Evolutionary conservation across 2,113 vertebrate genomes (phyloP).

Genomic region (Neolamprologus devosi): DNA sequence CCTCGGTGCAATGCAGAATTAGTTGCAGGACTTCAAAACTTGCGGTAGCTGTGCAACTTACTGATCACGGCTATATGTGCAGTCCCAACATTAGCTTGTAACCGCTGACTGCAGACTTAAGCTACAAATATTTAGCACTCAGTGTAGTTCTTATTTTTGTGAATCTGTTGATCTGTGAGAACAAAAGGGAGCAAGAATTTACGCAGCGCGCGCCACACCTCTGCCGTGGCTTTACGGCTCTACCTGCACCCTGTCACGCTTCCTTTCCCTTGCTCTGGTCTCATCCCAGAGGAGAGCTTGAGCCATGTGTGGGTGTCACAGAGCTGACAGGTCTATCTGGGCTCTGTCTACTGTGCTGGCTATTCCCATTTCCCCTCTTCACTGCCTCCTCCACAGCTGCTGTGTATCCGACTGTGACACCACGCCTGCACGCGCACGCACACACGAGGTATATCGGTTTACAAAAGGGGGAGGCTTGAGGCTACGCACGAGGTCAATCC

Average conservation of each 20-base stretch:
- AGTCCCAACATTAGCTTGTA: background rate
- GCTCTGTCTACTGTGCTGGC: constrained; percentile 52
- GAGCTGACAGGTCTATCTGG: constrained; percentile 65
- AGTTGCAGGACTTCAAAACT: background rate
- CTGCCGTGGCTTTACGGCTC: background rate
- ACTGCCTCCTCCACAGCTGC: constrained; percentile 44
- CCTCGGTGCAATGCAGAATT: background rate
- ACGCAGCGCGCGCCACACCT: background rate
- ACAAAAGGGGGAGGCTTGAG: constrained; percentile 9
- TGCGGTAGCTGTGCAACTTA: background rate
- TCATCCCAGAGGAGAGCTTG: constrained; percentile 28
- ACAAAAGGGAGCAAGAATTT: background rate
- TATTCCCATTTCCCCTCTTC: constrained; percentile 50
- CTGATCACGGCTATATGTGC: background rate
- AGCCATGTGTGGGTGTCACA: constrained; percentile 56
- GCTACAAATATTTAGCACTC: background rate
- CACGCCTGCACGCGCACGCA: background rate
- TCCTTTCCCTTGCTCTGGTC: background rate
- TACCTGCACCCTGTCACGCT: constrained; percentile 5
- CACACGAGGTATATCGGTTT: constrained; percentile 27
- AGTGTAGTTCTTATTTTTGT: background rate
- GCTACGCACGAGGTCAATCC: background rate
- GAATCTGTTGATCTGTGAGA: background rate
- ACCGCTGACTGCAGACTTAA: background rate
- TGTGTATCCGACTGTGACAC: constrained; percentile 41